Evolutionary conservation across 1,140 invertebrate genomes (phyloP).

Genomic region (Listronotus oregonensis): DNA sequence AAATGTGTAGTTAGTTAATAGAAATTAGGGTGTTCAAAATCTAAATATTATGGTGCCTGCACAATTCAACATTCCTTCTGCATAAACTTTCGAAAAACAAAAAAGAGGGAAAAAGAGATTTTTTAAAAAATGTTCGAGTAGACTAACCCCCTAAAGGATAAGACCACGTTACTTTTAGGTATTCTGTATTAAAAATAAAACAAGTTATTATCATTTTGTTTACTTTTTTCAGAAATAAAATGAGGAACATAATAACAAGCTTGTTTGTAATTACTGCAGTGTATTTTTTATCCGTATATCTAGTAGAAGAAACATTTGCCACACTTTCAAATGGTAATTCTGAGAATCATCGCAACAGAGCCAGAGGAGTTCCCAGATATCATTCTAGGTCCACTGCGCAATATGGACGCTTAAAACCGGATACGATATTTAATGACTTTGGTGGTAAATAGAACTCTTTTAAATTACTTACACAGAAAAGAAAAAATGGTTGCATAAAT

Average conservation of each 20-base stretch:
- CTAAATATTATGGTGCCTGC: too few species aligned
- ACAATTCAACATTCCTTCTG: too few species aligned
- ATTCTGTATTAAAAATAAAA: too few species aligned
- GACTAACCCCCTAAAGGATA: too few species aligned
- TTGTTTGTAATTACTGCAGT: conserved; percentile 17
- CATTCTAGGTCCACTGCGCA: not conserved
- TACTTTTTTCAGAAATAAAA: conserved; percentile 22
- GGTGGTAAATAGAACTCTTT: conserved; percentile 21
- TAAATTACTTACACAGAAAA: too few species aligned
- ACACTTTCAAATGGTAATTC: not conserved
- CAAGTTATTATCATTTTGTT: not conserved
- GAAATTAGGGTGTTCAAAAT: too few species aligned
- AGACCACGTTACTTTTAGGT: too few species aligned
- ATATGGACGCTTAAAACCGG: conserved; percentile 28
- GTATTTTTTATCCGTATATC: conserved; percentile 1
- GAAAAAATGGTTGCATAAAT: too few species aligned
- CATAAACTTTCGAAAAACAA: too few species aligned
- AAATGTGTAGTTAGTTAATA: too few species aligned
- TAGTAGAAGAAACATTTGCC: not conserved
- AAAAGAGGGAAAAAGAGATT: too few species aligned
- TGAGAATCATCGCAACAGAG: conserved; percentile 12
- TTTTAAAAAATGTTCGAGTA: too few species aligned
- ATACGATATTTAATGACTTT: conserved; percentile 30
- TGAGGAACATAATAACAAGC: conserved; percentile 22
- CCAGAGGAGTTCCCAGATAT: conserved; percentile 14